Percentiles rank a stretch among this genome's conserved stretches.
phyloP scores from a whole-genome alignment of 2,797 vertebrate species.

The Cercopithecus mitis region DNA sequence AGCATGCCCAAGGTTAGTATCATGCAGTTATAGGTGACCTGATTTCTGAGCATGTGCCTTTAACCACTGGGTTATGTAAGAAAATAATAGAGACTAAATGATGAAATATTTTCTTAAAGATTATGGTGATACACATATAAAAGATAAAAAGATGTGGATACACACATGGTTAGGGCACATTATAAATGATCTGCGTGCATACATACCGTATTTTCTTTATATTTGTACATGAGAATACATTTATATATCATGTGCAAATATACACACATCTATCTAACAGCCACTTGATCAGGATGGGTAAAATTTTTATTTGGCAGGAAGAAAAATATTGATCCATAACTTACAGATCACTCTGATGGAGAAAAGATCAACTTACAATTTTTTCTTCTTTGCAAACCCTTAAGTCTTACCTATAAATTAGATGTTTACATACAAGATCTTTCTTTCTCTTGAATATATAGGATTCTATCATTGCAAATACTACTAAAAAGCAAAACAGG shows the following conservation, averaged over 20 bases:
- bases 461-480: background rate
- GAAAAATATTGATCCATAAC: background rate
- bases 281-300: background rate
- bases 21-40: background rate
- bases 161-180: background rate
- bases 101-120: constrained; percentile 7
- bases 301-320: constrained; percentile 18
- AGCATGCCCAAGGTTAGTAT: background rate
- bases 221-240: background rate
- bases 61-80: background rate
- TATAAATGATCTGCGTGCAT: background rate
- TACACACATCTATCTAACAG: background rate
- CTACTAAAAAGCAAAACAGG: background rate
- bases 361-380: background rate
- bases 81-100: background rate
- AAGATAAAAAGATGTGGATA: background rate
- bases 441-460: background rate
- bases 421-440: background rate
- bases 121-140: background rate
- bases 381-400: background rate
- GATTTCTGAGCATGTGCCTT: background rate
- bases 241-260: background rate
- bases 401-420: constrained; percentile 17
- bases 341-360: background rate
- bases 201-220: background rate